A percentile compares a stretch with the other conserved stretches of the same genome.
Conservation (phyloP, 2,888 invertebrate species). For the Aspidiotus rigidus region DNA sequence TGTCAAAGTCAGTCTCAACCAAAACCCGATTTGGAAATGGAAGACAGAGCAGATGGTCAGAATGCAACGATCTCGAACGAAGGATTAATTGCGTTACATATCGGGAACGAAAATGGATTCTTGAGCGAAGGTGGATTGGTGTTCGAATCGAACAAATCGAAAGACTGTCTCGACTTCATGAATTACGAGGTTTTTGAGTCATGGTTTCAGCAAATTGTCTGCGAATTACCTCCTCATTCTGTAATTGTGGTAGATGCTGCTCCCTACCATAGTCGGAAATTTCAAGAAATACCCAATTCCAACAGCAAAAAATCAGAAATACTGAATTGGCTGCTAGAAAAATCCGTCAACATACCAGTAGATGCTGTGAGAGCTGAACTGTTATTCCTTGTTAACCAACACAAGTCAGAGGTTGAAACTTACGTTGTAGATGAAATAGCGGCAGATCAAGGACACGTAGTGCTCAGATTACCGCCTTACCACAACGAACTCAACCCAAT, state of each 20-base stretch:
- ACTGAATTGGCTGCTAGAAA: background rate
- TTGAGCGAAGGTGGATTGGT: background rate
- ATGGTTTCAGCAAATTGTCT: constrained; percentile 24
- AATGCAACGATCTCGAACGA: background rate
- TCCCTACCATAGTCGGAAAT: background rate
- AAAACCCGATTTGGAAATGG: too few relatives aligned
- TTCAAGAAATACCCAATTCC: background rate
- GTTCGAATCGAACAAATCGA: background rate
- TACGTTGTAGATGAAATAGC: background rate
- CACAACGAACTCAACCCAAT: background rate
- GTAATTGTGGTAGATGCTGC: constrained; percentile 8
- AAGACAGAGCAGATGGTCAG: constrained; percentile 6
- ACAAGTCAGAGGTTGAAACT: background rate
- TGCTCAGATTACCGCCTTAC: constrained; percentile 6
- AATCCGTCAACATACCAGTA: background rate
- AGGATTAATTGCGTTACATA: background rate
- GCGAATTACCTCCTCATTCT: background rate
- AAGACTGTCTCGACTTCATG: constrained; percentile 29
- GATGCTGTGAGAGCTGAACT: background rate
- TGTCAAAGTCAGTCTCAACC: too few relatives aligned
- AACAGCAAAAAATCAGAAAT: constrained; percentile 4
- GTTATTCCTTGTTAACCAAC: background rate
- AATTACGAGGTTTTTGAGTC: constrained; percentile 17
- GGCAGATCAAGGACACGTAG: background rate
- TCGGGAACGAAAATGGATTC: constrained; percentile 9